Conservation (phyloP, 2,113 vertebrate genomes). For the Corapipo altera region DNA sequence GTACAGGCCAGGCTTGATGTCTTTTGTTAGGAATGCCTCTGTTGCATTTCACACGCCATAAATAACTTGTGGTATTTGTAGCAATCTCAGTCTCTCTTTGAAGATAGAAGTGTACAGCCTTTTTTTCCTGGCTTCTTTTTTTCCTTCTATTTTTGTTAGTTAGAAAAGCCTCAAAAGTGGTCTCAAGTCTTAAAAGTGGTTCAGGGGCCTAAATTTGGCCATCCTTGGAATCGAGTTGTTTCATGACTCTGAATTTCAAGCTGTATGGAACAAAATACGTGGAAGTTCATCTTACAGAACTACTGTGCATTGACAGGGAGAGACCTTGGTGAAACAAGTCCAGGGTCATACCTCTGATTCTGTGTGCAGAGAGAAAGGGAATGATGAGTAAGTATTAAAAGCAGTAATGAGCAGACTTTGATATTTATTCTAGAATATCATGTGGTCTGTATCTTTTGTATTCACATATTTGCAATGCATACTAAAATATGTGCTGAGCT, state of each 20-base stretch:
- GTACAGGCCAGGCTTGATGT: not conserved
- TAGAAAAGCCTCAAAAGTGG: not conserved
- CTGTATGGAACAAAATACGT: not conserved
- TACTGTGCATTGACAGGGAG: not conserved
- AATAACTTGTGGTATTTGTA: not conserved
- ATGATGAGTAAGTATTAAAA: constrained; percentile 25
- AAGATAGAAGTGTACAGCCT: not conserved
- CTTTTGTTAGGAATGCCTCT: not conserved
- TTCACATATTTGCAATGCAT: not conserved
- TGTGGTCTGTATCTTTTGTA: not conserved
- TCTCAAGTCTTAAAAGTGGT: not conserved
- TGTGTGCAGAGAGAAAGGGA: not conserved
- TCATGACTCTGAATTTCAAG: not conserved
- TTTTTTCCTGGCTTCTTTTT: not conserved
- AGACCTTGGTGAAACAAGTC: not conserved
- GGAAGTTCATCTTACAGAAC: not conserved
- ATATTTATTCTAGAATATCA: constrained; percentile 23
- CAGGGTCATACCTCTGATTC: not conserved
- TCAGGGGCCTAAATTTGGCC: not conserved
- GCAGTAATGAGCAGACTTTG: not conserved
- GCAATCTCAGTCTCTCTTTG: not conserved
- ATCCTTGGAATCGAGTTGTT: not conserved
- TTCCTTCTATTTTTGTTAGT: not conserved
- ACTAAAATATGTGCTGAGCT: constrained; percentile 3
- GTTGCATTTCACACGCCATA: not conserved